Evolutionary conservation across 2,797 vertebrate species (phyloP), one percentile per base, ranked within the genome.

Genomic region (Melanotaenia trifasciata): DNA sequence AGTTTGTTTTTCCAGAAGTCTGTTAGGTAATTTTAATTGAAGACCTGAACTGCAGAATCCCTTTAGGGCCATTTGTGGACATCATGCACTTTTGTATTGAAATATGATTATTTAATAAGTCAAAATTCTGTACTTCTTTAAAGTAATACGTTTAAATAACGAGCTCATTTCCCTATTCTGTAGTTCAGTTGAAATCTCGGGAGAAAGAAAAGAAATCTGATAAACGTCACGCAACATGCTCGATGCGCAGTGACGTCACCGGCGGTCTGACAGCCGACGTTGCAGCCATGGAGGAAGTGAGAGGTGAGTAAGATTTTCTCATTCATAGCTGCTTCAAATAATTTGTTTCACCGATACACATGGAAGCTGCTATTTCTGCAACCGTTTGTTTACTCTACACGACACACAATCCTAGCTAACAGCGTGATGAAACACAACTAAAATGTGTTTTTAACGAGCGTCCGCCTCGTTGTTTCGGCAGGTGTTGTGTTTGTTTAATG

Each of bases 231-330:
- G 22, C 26, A 3, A 9, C 32, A 26, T 20, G 32, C 14, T 20
- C 11, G 24, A 5, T 2, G 4, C 14, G 11, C 30, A 12, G 58
- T 88, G 88, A 94, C 92, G 93, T 94, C 89, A 90, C n/a, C 18
- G 0, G 2, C n/a, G n/a, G 18, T 24, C 61, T 75, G 76, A 51
- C 82, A 56, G 67, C 26, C 12, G 74, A 78, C 89, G 84, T 82
- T 33, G 84, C 90, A 85, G 87, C 68, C 85, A 95, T 95, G 95
- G 94, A 94, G 94, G 94, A 95, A 93, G 94, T 95, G 26, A 90
- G 91, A 94, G 95, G 95, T 95, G 51, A 93, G 93, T 70, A 69
- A 58, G 56, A 22, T 47, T 16, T 59, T 78, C 83, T 87, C 62
- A 66, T 60, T 65, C 43, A 35, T 5, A 40, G 5, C 32, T 47